Evolutionary conservation across 2,797 vertebrate species (phyloP).

Genomic region (Gorsachius magnificus): DNA sequence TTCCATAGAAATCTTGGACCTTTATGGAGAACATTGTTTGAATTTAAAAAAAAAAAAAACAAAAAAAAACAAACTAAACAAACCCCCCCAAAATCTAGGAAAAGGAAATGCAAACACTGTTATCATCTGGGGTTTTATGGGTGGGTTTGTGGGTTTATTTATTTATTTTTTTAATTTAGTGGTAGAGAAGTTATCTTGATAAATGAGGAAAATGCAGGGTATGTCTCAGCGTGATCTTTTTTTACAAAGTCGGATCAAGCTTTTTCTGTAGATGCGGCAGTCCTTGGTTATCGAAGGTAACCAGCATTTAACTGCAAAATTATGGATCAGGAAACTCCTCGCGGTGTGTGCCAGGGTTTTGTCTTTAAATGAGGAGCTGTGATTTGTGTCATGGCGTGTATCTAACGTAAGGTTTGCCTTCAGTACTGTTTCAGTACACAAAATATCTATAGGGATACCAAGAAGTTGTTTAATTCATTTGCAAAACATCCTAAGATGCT

Average conservation of each 20-base stretch:
- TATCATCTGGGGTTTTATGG: rapidly evolving
- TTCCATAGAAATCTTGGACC: not conserved
- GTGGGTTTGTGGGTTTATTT: not conserved
- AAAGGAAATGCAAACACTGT: not conserved
- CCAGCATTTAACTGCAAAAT: not conserved
- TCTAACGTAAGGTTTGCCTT: not conserved
- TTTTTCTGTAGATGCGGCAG: not conserved
- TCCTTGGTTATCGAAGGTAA: not conserved
- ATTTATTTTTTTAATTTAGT: not conserved
- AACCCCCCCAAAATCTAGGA: too few species aligned
- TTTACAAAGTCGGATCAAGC: not conserved
- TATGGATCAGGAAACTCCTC: not conserved
- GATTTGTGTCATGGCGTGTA: not conserved
- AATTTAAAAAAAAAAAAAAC: not conserved
- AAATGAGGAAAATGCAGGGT: not conserved
- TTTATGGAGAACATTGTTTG: not conserved
- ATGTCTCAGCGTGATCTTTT: not conserved
- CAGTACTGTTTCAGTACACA: not conserved
- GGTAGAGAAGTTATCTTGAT: not conserved
- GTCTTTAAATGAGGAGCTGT: not conserved
- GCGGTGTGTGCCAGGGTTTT: not conserved
- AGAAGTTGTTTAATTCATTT: not conserved
- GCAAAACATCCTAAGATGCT: not conserved
- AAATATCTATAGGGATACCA: rapidly evolving
- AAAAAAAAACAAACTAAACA: not conserved